Conservation (phyloP, 2,888 invertebrate species). For the Julus scandinavius region DNA sequence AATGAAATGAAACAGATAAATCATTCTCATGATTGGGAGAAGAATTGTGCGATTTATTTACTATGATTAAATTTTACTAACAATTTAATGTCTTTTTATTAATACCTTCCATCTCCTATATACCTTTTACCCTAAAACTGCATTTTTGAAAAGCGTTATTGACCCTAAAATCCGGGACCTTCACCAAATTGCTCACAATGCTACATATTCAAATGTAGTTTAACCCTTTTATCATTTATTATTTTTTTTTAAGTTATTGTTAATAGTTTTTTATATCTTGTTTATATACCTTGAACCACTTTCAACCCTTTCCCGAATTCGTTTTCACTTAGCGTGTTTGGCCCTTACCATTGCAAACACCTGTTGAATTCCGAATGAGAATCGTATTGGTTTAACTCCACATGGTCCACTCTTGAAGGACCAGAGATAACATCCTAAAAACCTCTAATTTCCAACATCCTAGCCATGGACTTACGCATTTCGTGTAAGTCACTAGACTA, state of each 20-base stretch:
- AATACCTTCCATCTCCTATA: no score
- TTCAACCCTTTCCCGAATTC: neutral
- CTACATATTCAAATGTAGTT: no score
- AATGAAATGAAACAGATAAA: neutral
- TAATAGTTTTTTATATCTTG: no score
- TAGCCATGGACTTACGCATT: neutral
- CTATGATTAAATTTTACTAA: neutral
- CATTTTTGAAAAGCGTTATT: no score
- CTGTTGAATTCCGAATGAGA: constrained; percentile 1
- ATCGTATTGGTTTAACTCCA: neutral
- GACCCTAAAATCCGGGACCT: no score
- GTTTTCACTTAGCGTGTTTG: constrained; percentile 2
- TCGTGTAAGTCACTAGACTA: neutral
- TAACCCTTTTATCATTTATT: no score
- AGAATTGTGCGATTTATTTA: neutral
- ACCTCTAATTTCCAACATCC: neutral
- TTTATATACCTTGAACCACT: no score
- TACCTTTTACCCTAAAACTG: no score
- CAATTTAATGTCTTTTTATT: no score
- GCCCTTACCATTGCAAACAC: neutral
- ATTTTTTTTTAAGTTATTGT: no score
- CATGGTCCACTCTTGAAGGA: no score
- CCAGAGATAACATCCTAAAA: neutral
- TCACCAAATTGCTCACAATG: no score
- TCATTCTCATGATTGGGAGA: neutral